Percentiles rank a stretch among this genome's conserved stretches.
Conservation (phyloP, 2,888 invertebrate genomes). For the Camptogramma bilineatum region DNA sequence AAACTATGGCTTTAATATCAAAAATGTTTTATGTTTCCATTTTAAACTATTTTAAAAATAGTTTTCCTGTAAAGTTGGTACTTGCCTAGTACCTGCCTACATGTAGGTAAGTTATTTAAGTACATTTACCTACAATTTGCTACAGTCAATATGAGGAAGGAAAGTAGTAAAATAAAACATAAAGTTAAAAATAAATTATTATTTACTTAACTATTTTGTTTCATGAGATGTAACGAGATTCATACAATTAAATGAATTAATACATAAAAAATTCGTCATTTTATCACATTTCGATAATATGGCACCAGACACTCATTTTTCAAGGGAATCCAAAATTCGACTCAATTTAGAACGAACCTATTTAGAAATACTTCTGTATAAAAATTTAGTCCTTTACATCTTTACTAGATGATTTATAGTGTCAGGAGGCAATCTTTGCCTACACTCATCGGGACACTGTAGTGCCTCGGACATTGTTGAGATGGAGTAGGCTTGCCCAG, state of each 20-base stretch:
- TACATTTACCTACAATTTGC: not conserved
- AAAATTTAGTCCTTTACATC: no score
- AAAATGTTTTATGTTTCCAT: slow-evolving; percentile 11
- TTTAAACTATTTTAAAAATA: slow-evolving; percentile 9
- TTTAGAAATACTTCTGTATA: no score
- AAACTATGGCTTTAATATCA: not conserved
- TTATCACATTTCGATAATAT: slow-evolving; percentile 53
- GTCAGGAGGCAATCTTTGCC: no score
- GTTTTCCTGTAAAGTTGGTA: not conserved
- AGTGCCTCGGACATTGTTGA: no score
- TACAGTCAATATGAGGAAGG: not conserved
- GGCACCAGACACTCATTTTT: slow-evolving; percentile 40
- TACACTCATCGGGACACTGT: no score
- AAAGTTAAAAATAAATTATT: slow-evolving; percentile 29
- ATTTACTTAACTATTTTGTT: slow-evolving; percentile 29
- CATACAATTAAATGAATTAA: slow-evolving; percentile 40
- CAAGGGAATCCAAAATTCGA: not conserved
- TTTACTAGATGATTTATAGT: no score
- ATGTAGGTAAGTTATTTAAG: no score
- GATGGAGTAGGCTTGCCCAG: no score
- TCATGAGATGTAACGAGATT: slow-evolving; percentile 37
- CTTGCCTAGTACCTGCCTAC: not conserved
- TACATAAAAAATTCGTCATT: slow-evolving; percentile 45
- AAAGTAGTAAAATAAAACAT: slow-evolving; percentile 13
- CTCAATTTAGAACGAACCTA: not conserved